Evolutionary conservation across 2,797 vertebrate genomes (phyloP), one percentile per base, ranked within the genome.

Genomic region (Xenops minutus): DNA sequence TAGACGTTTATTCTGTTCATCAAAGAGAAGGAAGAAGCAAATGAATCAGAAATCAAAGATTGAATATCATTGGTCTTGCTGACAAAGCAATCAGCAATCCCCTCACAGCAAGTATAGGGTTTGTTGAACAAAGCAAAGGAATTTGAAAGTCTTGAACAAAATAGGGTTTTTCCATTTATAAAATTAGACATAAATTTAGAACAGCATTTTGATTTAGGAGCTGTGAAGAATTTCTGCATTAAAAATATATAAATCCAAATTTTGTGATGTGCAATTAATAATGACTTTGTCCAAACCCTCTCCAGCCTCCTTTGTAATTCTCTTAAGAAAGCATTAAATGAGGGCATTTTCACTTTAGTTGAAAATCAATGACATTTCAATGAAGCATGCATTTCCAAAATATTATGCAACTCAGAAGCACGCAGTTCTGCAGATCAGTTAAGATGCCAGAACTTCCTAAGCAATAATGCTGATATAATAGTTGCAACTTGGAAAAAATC

Each of bases 291-390:
- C 95, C 97, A 97, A 97, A 96, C 73, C 75, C 85, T 95, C 96
- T 98, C 94, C 95, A 97, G 83, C 78, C 77, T 96, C 80, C 59
- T 86, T 81, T 96, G 79, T 97, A 97, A 97, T 97, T 97, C 95
- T 97, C 92, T 97, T 97, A 95, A 97, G 97, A 98, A 97, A 97
- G 91, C 92, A 96, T 96, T 97, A 97, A 98, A 97, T 95, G 85
- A 98, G 95, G 95, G 91, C 93, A 97, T 97, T 96, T 97, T 97
- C 79, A 89, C 92, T 98, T 97, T 96, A 97, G 96, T 92, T 97
- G 96, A 97, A 98, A 98, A 98, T 98, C 97, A 97, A 98, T 98
- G 97, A 93, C 89, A 93, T 93, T 97, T 97, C 97, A 98, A 95
- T 91, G 96, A 97, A 97, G 95, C 97, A 96, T 96, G 81, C 86